Conservation (phyloP, 1,140 invertebrate genomes). For the Uloborus diversus region DNA sequence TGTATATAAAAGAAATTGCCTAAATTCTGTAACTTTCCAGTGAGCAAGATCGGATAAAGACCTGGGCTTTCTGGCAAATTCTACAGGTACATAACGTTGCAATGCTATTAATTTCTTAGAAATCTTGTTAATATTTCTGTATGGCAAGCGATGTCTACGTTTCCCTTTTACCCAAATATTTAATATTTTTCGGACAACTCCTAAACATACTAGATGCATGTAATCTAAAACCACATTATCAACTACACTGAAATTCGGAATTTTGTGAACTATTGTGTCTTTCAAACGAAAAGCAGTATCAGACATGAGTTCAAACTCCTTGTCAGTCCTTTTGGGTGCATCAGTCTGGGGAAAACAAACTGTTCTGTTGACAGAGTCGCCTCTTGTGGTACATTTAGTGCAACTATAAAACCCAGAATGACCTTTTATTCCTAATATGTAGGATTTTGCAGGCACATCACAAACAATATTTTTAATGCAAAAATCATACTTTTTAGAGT, state of each 20-base stretch:
- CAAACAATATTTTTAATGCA: constrained; percentile 7
- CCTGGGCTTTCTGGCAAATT: constrained; percentile 60
- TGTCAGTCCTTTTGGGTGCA: no score
- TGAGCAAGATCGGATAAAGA: constrained; percentile 56
- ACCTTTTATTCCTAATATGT: constrained; percentile 3
- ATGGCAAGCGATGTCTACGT: neutral
- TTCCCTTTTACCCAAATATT: constrained; percentile 59
- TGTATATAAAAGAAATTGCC: neutral
- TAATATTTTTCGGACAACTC: constrained; percentile 64
- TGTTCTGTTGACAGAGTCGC: neutral
- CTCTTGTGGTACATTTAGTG: neutral
- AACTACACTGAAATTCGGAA: constrained; percentile 58
- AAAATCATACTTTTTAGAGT: constrained; percentile 42
- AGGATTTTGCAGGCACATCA: constrained; percentile 63
- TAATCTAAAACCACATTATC: constrained; percentile 64
- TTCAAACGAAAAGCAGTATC: neutral
- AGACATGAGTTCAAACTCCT: no score
- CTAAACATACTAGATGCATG: constrained; percentile 66
- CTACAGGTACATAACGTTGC: constrained; percentile 53
- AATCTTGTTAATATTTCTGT: constrained; percentile 13
- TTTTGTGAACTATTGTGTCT: neutral
- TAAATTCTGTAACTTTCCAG: constrained; percentile 63
- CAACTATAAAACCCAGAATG: neutral
- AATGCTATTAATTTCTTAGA: constrained; percentile 48
- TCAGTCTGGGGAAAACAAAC: neutral